Percentiles rank a stretch among this genome's conserved stretches.
Conservation (phyloP, 2,888 invertebrate genomes). For the Temnothorax unifasciatus region DNA sequence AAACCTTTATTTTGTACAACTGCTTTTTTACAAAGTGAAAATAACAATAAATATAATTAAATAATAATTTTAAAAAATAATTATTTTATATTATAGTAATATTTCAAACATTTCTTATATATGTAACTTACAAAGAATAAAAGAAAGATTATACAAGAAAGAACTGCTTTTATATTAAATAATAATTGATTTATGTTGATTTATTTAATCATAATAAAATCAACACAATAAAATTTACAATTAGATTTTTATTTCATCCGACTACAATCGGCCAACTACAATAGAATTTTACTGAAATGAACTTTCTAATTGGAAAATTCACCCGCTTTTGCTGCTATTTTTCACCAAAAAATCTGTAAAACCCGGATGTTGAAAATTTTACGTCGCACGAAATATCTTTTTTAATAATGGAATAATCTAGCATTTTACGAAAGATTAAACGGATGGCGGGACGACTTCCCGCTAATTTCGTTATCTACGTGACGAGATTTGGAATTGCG, state of each 20-base stretch:
- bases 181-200: not conserved
- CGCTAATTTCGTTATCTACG: conserved; percentile 72
- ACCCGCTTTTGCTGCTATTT: not conserved
- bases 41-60: too few relatives aligned
- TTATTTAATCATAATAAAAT: not conserved
- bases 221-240: not conserved
- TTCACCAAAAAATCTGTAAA: not conserved
- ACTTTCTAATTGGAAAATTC: not conserved
- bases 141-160: not conserved
- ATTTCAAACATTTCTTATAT: too few relatives aligned
- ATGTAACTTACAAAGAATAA: not conserved
- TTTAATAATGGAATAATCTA: conserved; percentile 37
- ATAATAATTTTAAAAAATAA: too few relatives aligned
- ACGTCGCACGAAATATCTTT: not conserved
- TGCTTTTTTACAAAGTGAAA: not conserved
- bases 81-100: too few relatives aligned
- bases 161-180: not conserved
- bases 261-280: not conserved
- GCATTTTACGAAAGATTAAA: conserved; percentile 20
- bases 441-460: not conserved
- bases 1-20: not conserved
- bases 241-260: too few relatives aligned
- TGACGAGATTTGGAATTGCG: conserved; percentile 63
- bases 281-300: not conserved
- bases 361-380: not conserved